Evolutionary conservation across 2,888 invertebrate genomes (phyloP).

Genomic region (Phalera bucephala): DNA sequence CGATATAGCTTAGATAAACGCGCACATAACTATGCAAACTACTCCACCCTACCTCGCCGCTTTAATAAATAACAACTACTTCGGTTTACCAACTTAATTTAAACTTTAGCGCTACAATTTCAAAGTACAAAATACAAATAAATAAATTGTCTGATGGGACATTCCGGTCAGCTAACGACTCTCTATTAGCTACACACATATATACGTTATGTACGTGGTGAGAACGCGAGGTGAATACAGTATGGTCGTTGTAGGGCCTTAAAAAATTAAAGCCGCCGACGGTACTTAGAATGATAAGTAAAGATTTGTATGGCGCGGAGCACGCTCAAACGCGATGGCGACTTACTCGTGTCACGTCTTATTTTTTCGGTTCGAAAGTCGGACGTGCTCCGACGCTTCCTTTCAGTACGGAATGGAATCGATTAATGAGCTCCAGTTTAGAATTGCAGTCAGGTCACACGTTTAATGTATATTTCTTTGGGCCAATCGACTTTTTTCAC

Average conservation of each 20-base stretch:
- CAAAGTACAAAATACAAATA: constrained; percentile 37
- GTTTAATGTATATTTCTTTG: constrained; percentile 25
- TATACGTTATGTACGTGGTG: constrained; percentile 66
- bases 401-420: constrained; percentile 53
- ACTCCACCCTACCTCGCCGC: constrained; percentile 40
- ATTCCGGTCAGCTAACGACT: constrained; percentile 37
- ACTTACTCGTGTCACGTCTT: constrained; percentile 63
- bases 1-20: constrained; percentile 75
- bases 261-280: constrained; percentile 70
- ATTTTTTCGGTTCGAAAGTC: constrained; percentile 57
- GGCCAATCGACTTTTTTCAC: constrained; percentile 15
- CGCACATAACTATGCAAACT: constrained; percentile 77
- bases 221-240: constrained; percentile 72
- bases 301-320: constrained; percentile 66
- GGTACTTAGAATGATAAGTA: constrained; percentile 73
- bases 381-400: constrained; percentile 52
- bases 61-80: constrained; percentile 38
- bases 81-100: constrained; percentile 32
- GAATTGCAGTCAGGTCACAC: constrained; percentile 41
- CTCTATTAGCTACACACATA: constrained; percentile 73
- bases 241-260: constrained; percentile 68
- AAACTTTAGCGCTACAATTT: constrained; percentile 38
- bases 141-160: constrained; percentile 25
- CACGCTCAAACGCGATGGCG: constrained; percentile 58
- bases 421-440: constrained; percentile 55